Conservation (phyloP, 2,797 vertebrate species). For the Psittacula echo region DNA sequence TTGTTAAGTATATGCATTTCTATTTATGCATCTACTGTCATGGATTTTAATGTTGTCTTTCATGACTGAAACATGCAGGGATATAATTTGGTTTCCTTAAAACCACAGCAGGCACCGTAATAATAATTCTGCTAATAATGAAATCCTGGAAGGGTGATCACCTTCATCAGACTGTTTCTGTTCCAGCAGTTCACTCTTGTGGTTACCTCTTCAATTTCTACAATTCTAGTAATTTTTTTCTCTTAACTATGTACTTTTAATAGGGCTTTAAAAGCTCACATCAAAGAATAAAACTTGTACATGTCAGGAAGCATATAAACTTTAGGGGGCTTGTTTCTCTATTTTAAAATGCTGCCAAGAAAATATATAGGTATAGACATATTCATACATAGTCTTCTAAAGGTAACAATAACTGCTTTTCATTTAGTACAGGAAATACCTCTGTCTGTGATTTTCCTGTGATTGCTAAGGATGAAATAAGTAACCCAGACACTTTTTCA, state of each 20-base stretch:
- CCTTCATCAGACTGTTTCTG: not conserved
- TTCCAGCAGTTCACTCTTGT: not conserved
- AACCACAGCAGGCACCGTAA: not conserved
- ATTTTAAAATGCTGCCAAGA: not conserved
- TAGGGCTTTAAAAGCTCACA: not conserved
- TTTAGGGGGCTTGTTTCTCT: not conserved
- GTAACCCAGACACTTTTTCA: not conserved
- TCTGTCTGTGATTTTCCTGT: not conserved
- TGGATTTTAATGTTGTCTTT: not conserved
- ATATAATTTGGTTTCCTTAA: not conserved
- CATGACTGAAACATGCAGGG: not conserved
- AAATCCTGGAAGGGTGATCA: not conserved
- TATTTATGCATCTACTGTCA: not conserved
- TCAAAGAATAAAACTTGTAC: slow-evolving; percentile 1
- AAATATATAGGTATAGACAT: not conserved
- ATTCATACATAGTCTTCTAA: not conserved
- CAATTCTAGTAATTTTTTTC: not conserved
- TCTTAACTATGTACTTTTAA: not conserved
- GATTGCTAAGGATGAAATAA: not conserved
- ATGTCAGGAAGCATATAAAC: slow-evolving; percentile 7
- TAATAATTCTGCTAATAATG: not conserved
- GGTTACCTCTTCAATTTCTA: not conserved
- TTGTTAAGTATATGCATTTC: not conserved
- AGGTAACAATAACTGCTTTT: not conserved
- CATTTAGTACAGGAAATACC: slow-evolving; percentile 16